Evolutionary conservation across 2,797 vertebrate species (phyloP), one percentile per base, ranked within the genome.

Genomic region (Caiman crocodilus): DNA sequence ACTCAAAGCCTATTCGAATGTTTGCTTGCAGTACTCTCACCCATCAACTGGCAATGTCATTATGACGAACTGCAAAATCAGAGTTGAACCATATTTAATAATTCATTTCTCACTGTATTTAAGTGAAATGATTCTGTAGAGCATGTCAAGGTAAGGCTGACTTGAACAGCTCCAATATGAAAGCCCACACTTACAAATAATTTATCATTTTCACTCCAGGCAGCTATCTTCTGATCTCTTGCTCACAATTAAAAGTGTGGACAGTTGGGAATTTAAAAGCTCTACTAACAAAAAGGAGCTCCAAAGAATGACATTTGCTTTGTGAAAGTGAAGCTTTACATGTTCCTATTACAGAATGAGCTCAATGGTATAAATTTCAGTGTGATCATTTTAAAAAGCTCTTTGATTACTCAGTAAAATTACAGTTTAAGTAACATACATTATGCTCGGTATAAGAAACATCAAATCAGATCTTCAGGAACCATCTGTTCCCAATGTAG

Each of bases 351-450:
- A 71, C 0, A 11, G n/a, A 23, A 58, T 4, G 20, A 11, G 85
- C 81, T 86, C 89, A 79, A 76, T 85, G 28, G 87, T 84, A n/a
- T 56, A 90, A 50, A 82, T 82, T 79, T 30, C 42, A 23, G 17
- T 21, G 63, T 77, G 88, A 89, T 90, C 89, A 89, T 90, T 90
- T 80, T 79, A 79, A 82, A 79, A 74, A 90, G 90, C 65, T 5
- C 61, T 28, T 84, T 93, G 80, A 55, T 14, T 73, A 87, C 92
- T 15, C 35, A 50, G 85, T 63, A 60, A 84, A 78, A 84, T 84
- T 59, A 88, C 79, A 4, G 56, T 79, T 42, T 75, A 69, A 93
- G 90, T 73, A 84, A 81, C 4, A 55, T 58, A 9, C 50, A 23
- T 17, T 85, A 30, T 16, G 59, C 87, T 65, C 83, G 89, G 75